A percentile compares a stretch with the other conserved stretches of the same genome.
phyloP scores from a whole-genome alignment of 1,140 invertebrate genomes.

The Leptinotarsa lineolata region DNA sequence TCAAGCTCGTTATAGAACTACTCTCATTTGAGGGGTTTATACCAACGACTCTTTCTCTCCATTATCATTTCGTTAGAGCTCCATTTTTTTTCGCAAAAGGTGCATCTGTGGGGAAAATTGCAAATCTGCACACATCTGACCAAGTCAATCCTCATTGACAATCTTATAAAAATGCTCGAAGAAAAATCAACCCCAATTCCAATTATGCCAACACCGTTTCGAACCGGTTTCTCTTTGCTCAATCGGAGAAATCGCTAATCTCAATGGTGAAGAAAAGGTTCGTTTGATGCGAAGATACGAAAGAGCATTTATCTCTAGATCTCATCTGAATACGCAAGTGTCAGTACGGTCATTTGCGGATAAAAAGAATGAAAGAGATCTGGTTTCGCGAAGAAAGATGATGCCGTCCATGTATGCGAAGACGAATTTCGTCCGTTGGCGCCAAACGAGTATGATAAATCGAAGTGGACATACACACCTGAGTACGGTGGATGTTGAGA shows the following conservation, averaged over 20 bases:
- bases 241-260: neutral
- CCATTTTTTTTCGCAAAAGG: too few species aligned
- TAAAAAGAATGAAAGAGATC: conserved; percentile 10
- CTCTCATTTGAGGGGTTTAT: too few species aligned
- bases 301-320: conserved; percentile 22
- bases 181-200: too few species aligned
- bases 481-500: conserved; percentile 17
- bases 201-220: neutral
- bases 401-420: neutral
- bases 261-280: neutral
- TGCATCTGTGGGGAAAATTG: too few species aligned
- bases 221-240: neutral
- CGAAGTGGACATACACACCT: conserved; percentile 26
- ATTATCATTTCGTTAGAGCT: too few species aligned
- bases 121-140: too few species aligned
- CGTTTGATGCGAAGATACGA: neutral
- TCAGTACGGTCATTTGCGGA: conserved; percentile 14
- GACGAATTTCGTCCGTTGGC: conserved; percentile 25
- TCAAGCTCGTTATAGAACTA: too few species aligned
- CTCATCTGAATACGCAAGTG: conserved; percentile 20
- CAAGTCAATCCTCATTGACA: too few species aligned
- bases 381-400: conserved; percentile 25
- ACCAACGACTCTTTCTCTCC: too few species aligned
- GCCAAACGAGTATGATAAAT: conserved; percentile 27
- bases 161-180: too few species aligned